Evolutionary conservation across 1,140 invertebrate species (phyloP).

Genomic region (Paraescarpia echinospica): DNA sequence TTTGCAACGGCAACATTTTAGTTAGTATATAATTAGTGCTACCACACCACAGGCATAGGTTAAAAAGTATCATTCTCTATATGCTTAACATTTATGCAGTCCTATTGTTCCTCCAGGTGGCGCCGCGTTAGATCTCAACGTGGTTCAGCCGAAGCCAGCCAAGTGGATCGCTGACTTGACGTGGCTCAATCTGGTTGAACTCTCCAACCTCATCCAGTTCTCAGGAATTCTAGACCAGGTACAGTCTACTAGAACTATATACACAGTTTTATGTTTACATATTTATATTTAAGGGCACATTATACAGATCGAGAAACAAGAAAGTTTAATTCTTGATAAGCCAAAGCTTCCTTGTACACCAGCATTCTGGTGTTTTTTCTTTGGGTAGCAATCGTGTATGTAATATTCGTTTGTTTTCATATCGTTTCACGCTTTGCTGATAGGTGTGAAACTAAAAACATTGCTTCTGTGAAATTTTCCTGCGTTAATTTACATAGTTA

Average conservation of each 20-base stretch:
- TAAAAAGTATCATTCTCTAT: neutral
- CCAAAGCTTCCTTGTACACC: neutral
- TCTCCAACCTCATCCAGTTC: constrained; percentile 84
- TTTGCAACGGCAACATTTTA: too few relatives aligned
- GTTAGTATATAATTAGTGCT: neutral
- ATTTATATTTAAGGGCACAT: too few relatives aligned
- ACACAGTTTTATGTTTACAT: too few relatives aligned
- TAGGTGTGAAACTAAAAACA: too few relatives aligned
- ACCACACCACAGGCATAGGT: neutral
- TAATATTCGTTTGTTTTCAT: too few relatives aligned
- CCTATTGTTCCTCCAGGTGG: constrained; percentile 66
- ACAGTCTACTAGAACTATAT: neutral
- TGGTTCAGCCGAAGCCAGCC: constrained; percentile 88
- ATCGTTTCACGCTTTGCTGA: too few relatives aligned
- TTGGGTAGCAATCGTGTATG: too few relatives aligned
- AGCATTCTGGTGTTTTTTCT: too few relatives aligned
- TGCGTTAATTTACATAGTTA: too few relatives aligned
- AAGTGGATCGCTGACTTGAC: constrained; percentile 94
- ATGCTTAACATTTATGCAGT: neutral
- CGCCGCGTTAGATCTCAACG: constrained; percentile 90
- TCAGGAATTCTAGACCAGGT: constrained; percentile 78
- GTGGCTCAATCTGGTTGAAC: constrained; percentile 94
- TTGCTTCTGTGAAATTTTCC: too few relatives aligned
- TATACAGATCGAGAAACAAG: too few relatives aligned
- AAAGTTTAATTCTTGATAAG: neutral